These are phyloP conservation scores for Eustalomyia histrio DNA, from an alignment of 2,888 invertebrate species.

Conservation along the genomic window DNA sequence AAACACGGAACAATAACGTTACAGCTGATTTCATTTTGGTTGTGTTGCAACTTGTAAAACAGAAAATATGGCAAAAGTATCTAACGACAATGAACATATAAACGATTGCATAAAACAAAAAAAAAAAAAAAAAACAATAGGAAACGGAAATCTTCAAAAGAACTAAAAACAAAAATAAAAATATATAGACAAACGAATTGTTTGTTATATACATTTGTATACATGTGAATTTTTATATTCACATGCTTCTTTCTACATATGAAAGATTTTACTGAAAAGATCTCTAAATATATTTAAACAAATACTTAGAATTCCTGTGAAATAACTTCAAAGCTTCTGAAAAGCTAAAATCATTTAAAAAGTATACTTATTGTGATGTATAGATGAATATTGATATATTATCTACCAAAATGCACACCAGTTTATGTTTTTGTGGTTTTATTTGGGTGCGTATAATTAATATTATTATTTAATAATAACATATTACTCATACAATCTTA, in stretches of 20 bases:
- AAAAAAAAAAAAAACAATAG: neutral
- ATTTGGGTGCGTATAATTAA: too few species aligned
- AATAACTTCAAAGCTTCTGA: too few species aligned
- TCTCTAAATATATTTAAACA: neutral
- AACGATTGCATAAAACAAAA: neutral
- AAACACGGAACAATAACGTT: conserved; percentile 1
- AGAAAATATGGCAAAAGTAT: neutral
- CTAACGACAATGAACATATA: neutral
- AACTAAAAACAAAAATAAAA: neutral
- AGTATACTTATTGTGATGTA: too few species aligned
- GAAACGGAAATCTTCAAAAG: neutral
- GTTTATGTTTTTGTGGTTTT: too few species aligned
- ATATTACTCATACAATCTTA: too few species aligned
- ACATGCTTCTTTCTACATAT: neutral
- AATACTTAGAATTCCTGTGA: too few species aligned
- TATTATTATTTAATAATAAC: too few species aligned
- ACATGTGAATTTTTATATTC: neutral
- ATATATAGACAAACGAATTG: neutral
- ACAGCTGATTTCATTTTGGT: conserved; percentile 29
- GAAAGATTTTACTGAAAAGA: neutral
- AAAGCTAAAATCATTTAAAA: too few species aligned
- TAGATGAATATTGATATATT: too few species aligned
- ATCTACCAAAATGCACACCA: too few species aligned
- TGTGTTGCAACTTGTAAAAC: neutral
- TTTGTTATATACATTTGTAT: conserved; percentile 2